Conservation (phyloP, 2,888 invertebrate species). For the Tenthredo distinguenda region DNA sequence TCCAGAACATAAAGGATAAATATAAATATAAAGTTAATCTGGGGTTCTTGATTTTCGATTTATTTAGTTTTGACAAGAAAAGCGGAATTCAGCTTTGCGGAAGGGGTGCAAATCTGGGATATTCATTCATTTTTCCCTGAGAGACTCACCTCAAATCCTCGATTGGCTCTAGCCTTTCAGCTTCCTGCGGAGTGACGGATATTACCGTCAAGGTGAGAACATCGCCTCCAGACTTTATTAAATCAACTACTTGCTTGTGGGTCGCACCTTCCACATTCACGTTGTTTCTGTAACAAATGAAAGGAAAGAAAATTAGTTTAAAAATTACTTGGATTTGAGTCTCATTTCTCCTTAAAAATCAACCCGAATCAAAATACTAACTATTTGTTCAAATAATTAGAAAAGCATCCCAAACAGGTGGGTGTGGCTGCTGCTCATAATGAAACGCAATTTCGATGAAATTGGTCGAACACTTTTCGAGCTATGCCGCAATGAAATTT, state of each 20-base stretch:
- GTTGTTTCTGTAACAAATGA: constrained; percentile 88
- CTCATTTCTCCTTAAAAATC: not conserved
- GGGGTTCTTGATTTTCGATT: not conserved
- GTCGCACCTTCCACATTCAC: constrained; percentile 99
- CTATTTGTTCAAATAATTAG: too few relatives aligned
- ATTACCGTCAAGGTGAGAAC: constrained; percentile 97
- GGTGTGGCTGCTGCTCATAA: too few relatives aligned
- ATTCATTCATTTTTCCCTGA: not conserved
- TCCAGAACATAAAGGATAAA: constrained; percentile 42
- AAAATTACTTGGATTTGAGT: not conserved
- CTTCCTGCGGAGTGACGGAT: constrained; percentile 95
- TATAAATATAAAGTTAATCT: constrained; percentile 36
- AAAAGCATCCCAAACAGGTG: too few relatives aligned
- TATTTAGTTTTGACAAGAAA: not conserved
- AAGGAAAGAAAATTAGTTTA: not conserved
- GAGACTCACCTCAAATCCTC: constrained; percentile 73
- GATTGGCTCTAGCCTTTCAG: constrained; percentile 78
- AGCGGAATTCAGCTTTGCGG: not conserved
- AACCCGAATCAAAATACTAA: too few relatives aligned
- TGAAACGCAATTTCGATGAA: not conserved
- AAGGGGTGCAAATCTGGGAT: not conserved
- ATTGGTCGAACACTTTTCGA: not conserved
- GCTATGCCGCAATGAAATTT: too few relatives aligned
- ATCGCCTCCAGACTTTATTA: constrained; percentile 99
- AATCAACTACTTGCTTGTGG: constrained; percentile 99